These are phyloP conservation scores for Pristionchus japonicus DNA, from an alignment of 2,888 invertebrate genomes.

Conservation along the genomic window DNA sequence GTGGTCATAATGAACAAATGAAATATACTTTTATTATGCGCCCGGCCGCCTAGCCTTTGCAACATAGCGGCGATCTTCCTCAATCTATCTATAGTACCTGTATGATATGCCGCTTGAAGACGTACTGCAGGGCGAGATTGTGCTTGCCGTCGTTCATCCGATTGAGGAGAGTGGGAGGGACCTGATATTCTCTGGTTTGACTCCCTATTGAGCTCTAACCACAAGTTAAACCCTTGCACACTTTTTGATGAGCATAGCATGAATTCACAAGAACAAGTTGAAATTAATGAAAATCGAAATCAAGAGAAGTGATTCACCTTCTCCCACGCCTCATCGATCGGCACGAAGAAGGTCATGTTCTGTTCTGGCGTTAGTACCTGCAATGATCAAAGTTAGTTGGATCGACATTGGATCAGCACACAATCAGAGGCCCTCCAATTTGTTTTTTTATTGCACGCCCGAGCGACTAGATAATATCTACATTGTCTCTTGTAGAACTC, in stretches of 20 bases:
- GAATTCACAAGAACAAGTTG: background rate
- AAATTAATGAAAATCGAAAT: conserved; percentile 8
- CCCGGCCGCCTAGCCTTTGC: background rate
- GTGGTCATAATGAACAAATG: too few species aligned
- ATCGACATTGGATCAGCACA: too few species aligned
- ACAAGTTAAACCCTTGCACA: too few species aligned
- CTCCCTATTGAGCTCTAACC: too few species aligned
- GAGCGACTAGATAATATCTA: too few species aligned
- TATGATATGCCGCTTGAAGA: conserved; percentile 88
- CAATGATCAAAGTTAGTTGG: background rate
- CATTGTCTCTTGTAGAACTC: too few species aligned
- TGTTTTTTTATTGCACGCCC: too few species aligned
- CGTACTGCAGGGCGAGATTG: conserved; percentile 73
- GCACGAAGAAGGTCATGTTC: conserved; percentile 91
- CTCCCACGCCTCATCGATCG: conserved; percentile 90
- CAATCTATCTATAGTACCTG: conserved; percentile 77
- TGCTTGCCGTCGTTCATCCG: conserved; percentile 74
- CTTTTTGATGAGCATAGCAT: too few species aligned
- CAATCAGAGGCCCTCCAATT: too few species aligned
- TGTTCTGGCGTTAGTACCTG: conserved; percentile 73
- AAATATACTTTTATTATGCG: too few species aligned
- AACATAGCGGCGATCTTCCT: background rate
- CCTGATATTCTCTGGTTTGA: too few species aligned
- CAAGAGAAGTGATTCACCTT: too few species aligned
- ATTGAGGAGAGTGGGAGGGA: conserved; percentile 63